Evolutionary conservation across 2,113 vertebrate species (phyloP).

Genomic region (mouse (Mus musculus)): GRCm39 chr10:97044001-97044500

Average conservation of each 20-base stretch:
- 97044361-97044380: slow-evolving; percentile 7
- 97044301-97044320: background rate
- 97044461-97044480: background rate
- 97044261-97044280: background rate
- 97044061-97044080: background rate
- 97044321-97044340: background rate
- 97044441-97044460: background rate
- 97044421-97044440: background rate
- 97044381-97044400: background rate
- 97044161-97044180: background rate
- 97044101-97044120: background rate
- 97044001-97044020: background rate
- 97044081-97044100: slow-evolving; percentile 30
- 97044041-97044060: background rate
- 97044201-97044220: background rate
- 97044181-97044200: background rate
- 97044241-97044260: slow-evolving; percentile 8
- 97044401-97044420: background rate
- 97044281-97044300: background rate
- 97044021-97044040: background rate
- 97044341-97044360: background rate
- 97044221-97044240: background rate
- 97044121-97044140: background rate
- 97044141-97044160: background rate
- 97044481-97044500: background rate